Base-by-base conservation (phyloP, 2,888 invertebrate genomes). In the Uloborus plumipes region DNA sequence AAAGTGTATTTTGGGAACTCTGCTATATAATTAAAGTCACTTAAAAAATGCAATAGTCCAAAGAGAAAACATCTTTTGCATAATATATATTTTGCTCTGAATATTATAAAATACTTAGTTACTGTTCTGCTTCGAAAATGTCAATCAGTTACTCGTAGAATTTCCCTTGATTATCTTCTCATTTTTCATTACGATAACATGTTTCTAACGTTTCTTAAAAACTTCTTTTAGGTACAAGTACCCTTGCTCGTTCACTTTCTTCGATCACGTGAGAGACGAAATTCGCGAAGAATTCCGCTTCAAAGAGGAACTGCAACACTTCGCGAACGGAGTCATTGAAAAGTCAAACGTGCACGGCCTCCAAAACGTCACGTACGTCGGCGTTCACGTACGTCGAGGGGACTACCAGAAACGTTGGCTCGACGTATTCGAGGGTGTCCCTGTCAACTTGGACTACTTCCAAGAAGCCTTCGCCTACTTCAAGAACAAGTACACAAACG, bases 241-340 rank as follows among this genome's bases (percentile, higher is more conserved):
- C 26, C 79, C 79, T n/a, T 79, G 79, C 22, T 79, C 79, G 14
- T 79, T 65, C 61, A 79, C 79, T 6, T 73, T 79, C 53, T 79
- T 79, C 39, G 64, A 79, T 39, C 73, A 79, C 47, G 65, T 31
- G 0, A 20, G 51, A 65, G 73, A 73, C 18, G 61, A 67, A 47
- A 31, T 79, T 22, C 47, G 67, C 14, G 9, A 59, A 18, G 62
- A 77, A 39, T 77, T 77, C 49, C 61, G 22, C n/a, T 79, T 79
- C 20, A 7, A 55, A 7, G 67, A 61, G 14, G 49, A 66, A 18
- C n/a, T 73, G 2, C 39, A 22, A 20, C 15, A 18, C 2, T 39
- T 67, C 18, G 79, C 73, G n/a, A 22, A 18, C 1, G 31, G 50
- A 22, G 62, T 65, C 26, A 18, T 79, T 0, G 22, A 22, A 4